phyloP scores from a whole-genome alignment of 2,888 invertebrate species.

The Chalcis sispes region DNA sequence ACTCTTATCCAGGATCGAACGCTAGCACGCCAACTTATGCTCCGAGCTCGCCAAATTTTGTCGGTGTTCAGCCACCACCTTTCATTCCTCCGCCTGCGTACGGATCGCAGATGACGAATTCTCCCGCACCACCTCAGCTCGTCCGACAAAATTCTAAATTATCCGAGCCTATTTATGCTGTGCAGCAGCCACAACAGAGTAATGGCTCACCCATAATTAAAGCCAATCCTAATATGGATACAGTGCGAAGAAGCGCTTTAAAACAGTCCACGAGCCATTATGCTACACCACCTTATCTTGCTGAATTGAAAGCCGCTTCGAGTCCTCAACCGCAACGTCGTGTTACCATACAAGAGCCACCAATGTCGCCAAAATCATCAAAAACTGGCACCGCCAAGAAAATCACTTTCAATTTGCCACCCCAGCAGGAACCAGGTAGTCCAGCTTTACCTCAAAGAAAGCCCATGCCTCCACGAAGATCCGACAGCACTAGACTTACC shows the following conservation, averaged over 20 bases:
- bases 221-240: conserved; percentile 71
- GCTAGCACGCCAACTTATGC: conserved; percentile 70
- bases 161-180: conserved; percentile 66
- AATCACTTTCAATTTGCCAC: conserved; percentile 81
- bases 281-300: conserved; percentile 77
- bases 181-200: conserved; percentile 53
- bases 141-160: conserved; percentile 68
- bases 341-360: conserved; percentile 82
- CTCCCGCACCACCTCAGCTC: conserved; percentile 65
- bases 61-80: conserved; percentile 66
- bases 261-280: conserved; percentile 71
- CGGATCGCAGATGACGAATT: conserved; percentile 20
- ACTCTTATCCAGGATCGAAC: conserved; percentile 71
- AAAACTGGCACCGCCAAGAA: conserved; percentile 80
- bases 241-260: conserved; percentile 72
- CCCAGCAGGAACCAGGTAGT: conserved; percentile 77
- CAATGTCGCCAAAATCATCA: conserved; percentile 76
- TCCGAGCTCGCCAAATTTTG: conserved; percentile 69
- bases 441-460: conserved; percentile 81
- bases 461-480: conserved; percentile 85
- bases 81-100: conserved; percentile 62
- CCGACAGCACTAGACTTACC: conserved; percentile 80
- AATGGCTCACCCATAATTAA: conserved; percentile 64
- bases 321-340: conserved; percentile 78
- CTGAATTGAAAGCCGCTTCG: conserved; percentile 79